phyloP scores from a whole-genome alignment of 2,888 invertebrate genomes.

The Ornithoptera alexandrae region DNA sequence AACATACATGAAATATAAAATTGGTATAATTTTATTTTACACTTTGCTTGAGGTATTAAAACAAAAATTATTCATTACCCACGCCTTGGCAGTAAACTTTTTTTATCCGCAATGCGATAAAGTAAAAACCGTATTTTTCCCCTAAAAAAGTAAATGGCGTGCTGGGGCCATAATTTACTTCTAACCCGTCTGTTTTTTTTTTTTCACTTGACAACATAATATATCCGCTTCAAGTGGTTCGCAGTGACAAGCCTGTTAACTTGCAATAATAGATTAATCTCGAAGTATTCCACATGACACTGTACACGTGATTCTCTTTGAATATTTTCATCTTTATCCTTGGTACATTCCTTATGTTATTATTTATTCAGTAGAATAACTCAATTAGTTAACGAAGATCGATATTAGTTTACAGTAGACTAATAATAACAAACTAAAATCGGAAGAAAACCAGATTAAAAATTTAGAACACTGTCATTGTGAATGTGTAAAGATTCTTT shows the following conservation, averaged over 20 bases:
- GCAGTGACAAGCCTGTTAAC: conserved; percentile 25
- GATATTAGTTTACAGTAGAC: too few relatives aligned
- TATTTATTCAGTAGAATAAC: too few relatives aligned
- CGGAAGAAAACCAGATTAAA: too few relatives aligned
- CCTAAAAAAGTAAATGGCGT: conserved; percentile 14
- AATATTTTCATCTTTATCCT: background rate
- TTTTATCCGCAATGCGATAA: conserved; percentile 17
- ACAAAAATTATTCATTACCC: conserved; percentile 1
- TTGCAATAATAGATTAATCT: conserved; percentile 21
- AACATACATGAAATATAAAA: background rate
- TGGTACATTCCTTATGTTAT: background rate
- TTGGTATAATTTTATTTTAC: background rate
- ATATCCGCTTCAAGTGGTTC: conserved; percentile 23
- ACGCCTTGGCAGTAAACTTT: conserved; percentile 1
- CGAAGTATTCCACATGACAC: background rate
- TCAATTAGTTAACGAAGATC: too few relatives aligned
- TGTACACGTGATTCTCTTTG: background rate
- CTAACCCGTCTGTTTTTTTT: conserved; percentile 24
- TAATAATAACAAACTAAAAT: too few relatives aligned
- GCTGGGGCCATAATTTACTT: conserved; percentile 20
- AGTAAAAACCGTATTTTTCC: conserved; percentile 20
- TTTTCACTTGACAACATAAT: conserved; percentile 18
- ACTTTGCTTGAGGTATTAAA: background rate
- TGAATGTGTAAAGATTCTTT: too few relatives aligned
- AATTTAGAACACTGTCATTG: too few relatives aligned